phyloP scores from a whole-genome alignment of 2,113 vertebrate species.

The Apaloderma vittatum region DNA sequence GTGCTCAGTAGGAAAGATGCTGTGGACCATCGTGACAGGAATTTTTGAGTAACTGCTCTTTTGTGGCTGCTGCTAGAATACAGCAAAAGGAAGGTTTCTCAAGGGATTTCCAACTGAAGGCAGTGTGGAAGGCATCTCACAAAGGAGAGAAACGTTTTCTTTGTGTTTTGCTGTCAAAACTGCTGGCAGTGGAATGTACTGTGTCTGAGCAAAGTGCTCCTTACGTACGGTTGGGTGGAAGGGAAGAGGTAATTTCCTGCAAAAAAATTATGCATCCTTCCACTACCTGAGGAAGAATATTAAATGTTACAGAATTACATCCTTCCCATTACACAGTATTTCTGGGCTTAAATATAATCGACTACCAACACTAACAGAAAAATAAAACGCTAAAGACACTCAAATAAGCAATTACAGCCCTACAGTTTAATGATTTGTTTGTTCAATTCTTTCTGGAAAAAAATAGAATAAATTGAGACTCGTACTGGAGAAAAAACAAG shows the following conservation, averaged over 20 bases:
- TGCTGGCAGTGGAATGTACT: conserved; percentile 37
- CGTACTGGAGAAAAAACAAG: neutral
- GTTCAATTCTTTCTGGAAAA: neutral
- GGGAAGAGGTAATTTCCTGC: neutral
- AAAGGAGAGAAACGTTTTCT: neutral
- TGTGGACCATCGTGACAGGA: neutral
- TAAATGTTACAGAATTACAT: neutral
- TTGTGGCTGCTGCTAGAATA: neutral
- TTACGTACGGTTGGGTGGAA: neutral
- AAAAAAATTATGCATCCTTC: neutral
- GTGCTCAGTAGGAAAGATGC: rapidly evolving
- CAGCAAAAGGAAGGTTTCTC: neutral
- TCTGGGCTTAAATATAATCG: neutral
- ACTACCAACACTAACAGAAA: neutral
- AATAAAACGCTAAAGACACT: neutral
- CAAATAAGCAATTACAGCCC: neutral
- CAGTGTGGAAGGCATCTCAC: neutral
- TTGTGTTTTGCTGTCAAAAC: neutral
- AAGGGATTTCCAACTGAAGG: neutral
- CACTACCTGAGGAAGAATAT: neutral
- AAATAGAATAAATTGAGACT: neutral
- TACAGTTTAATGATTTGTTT: neutral
- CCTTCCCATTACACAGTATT: neutral
- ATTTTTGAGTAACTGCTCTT: neutral
- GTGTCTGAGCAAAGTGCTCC: neutral